Evolutionary conservation across 1,140 invertebrate genomes (phyloP).

Genomic region (Limonius californicus): DNA sequence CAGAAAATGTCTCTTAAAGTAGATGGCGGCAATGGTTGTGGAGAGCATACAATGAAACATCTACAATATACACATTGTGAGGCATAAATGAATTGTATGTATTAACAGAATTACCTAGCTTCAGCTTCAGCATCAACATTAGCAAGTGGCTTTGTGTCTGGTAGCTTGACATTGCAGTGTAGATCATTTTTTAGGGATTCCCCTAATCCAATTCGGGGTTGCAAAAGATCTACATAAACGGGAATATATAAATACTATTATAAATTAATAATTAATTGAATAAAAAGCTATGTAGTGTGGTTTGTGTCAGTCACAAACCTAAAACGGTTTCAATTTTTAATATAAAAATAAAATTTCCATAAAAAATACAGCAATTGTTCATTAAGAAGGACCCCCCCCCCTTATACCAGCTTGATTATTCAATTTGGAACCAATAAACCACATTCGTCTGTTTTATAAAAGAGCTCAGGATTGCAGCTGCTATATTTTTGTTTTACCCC

Average conservation of each 20-base stretch:
- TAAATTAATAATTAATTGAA: too few species aligned
- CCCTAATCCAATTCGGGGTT: not conserved
- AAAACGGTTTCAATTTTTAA: too few species aligned
- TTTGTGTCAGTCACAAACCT: too few species aligned
- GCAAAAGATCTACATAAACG: not conserved
- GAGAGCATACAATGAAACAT: slow-evolving; percentile 76
- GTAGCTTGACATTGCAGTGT: slow-evolving; percentile 62
- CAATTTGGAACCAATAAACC: too few species aligned
- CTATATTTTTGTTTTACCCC: too few species aligned
- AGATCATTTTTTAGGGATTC: not conserved
- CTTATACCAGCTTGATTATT: too few species aligned
- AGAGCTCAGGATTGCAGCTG: too few species aligned
- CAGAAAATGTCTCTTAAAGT: slow-evolving; percentile 87
- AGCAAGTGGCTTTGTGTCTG: slow-evolving; percentile 67
- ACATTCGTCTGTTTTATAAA: too few species aligned
- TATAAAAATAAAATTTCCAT: too few species aligned
- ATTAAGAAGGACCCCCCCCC: too few species aligned
- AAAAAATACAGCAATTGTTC: too few species aligned
- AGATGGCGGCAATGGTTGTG: slow-evolving; percentile 71
- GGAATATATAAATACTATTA: not conserved
- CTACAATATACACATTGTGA: slow-evolving; percentile 36
- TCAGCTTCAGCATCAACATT: slow-evolving; percentile 66
- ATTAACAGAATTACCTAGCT: slow-evolving; percentile 50
- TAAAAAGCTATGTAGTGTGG: too few species aligned
- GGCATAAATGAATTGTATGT: not conserved